Percentiles rank a stretch among this genome's conserved stretches.
Evolutionary conservation across 2,797 vertebrate species (phyloP).

Genomic region (Acridotheres tristis): DNA sequence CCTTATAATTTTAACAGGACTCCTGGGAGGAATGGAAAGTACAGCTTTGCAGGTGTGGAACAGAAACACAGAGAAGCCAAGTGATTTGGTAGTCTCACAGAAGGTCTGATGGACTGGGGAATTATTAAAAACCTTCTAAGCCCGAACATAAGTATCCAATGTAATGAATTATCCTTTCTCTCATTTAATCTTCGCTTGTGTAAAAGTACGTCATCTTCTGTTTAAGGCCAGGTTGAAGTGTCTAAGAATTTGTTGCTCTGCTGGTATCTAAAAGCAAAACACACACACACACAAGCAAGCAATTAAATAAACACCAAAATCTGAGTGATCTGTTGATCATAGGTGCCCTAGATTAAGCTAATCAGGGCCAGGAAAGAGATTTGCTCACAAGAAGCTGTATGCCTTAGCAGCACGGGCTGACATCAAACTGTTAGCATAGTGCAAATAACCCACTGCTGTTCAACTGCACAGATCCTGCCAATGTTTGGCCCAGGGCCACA

Average conservation of each 20-base stretch:
- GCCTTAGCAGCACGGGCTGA: background rate
- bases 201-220: background rate
- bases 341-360: background rate
- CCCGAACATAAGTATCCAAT: background rate
- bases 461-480: background rate
- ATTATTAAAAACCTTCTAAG: background rate
- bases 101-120: background rate
- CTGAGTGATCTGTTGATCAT: background rate
- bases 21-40: background rate
- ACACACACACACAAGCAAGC: background rate
- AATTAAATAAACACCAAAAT: background rate
- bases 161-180: background rate
- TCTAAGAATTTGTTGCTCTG: background rate
- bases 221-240: background rate
- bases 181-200: background rate
- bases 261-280: background rate
- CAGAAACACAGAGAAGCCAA: background rate
- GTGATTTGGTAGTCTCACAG: background rate
- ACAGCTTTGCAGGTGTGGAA: background rate
- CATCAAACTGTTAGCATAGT: background rate
- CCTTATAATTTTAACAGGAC: slow-evolving; percentile 21
- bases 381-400: background rate
- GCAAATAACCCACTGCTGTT: background rate
- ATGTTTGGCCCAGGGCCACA: background rate
- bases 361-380: background rate